Base-by-base conservation (phyloP, 2,113 vertebrate genomes). In the Cyanoliseus patagonus region DNA sequence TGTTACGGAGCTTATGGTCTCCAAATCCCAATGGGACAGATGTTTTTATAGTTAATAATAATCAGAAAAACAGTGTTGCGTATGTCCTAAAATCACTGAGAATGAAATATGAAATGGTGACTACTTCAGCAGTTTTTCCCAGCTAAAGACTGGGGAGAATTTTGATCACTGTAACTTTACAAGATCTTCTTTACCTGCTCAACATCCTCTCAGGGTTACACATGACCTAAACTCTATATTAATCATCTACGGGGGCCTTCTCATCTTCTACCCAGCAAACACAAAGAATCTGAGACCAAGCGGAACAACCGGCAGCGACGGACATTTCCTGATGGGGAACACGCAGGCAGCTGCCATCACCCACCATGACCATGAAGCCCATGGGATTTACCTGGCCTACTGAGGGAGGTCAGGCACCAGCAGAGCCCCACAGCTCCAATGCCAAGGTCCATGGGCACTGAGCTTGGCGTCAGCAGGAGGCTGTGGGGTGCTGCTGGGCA, bases 241-340 rank as follows among this genome's bases (percentile, higher is more conserved):
- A 59, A n/a, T 57, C 55, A n/a, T 47, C 52, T 73, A 13, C 2
- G 6, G 3, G 7, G 27, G 6, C 16, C 8, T 30, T 53, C n/a
- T 62, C 3, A 0, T 67, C 47, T 61, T 80, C 25, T 69, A 8
- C 17, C 23, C 31, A 42, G 30, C 30, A 83, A 73, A 64, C 25
- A 39, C 25, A 42, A 7, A 42, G 30, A 67, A 68, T 20, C 10
- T 55, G 57, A 79, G 70, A 11, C 17, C 7, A 13, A 41, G 22
- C 31, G 72, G 72, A 61, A 18, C 37, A 68, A 1, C 10, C 7
- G 0, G 0, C 11, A 55, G 11, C 1, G 24, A 2, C 6, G 22
- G 15, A 33, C 4, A 2, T 39, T n/a, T 44, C 51, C 35, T 41
- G 31, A 25, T 0, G 3, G 30, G 18, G 15, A 72, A 4, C 11